Evolutionary conservation across 2,888 invertebrate genomes (phyloP), one percentile per base, ranked within the genome.

Genomic region (Amiota communis): DNA sequence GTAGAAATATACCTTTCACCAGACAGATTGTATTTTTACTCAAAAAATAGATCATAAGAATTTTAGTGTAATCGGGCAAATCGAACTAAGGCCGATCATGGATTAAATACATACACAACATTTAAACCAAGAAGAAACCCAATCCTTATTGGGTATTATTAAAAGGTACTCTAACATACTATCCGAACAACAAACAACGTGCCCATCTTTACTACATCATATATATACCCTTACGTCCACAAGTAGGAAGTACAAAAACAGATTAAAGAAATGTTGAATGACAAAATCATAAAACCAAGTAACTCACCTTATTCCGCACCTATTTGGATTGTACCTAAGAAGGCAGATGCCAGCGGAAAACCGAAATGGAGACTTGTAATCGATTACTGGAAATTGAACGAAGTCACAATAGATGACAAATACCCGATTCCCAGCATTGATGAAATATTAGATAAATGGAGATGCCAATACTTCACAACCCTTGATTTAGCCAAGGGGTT

Each of bases 401-500:
- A 72, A 8, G 57, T 72, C 15, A 76, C 72, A 10, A 71, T 74
- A 64, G 69, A 73, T 15, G 61, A 36, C 23, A 64, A 64, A 15
- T 64, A 15, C 15, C 48, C 64, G 8, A 64, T 64, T 8, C 47
- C 47, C n/a, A 64, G 47, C n/a, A 47, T 47, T 17, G 17, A 64
- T 8, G 36, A 9, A 15, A 13, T 74, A 65, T 36, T 74, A 15
- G 67, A 76, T 20, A 75, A 76, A 74, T 65, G 74, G 48, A 74
- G 57, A 20, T 74, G 72, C 20, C 56, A 69, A 13, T 77, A 76
- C 61, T 76, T 76, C 61, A 51, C 74, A 15, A 74, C 74, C 10
- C 46, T 76, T 17, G 76, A 76, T 15, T 72, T 76, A 15, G 74
- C 72, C 3, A 70, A 78, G 57, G 75, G 72, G n/a, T 77, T 77